A percentile compares a stretch with the other conserved stretches of the same genome.
Evolutionary conservation across 2,888 invertebrate genomes (phyloP).

Genomic region (Agrotis exclamationis): DNA sequence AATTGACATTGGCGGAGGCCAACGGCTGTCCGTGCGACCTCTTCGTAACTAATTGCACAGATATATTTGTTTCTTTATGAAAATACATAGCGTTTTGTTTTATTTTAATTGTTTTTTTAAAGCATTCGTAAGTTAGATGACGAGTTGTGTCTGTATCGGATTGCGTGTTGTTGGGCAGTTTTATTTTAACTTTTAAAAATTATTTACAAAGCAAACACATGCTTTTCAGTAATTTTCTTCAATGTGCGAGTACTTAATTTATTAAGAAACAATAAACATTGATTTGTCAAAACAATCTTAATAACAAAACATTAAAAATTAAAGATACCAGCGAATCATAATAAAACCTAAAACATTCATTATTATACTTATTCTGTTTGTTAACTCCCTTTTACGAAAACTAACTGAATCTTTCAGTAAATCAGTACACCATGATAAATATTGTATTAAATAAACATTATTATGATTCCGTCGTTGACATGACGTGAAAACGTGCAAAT

Average conservation of each 20-base stretch:
- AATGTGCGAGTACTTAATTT: not conserved
- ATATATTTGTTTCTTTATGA: constrained; percentile 64
- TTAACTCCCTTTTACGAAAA: not conserved
- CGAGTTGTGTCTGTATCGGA: not conserved
- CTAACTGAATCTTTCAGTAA: constrained; percentile 2
- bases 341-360: not conserved
- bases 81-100: constrained; percentile 48
- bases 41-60: constrained; percentile 68
- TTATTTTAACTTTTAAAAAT: not conserved
- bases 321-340: too few relatives aligned
- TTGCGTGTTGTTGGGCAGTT: not conserved
- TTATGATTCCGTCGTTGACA: constrained; percentile 29
- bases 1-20: constrained; percentile 82
- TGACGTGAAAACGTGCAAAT: constrained; percentile 55
- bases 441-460: constrained; percentile 23
- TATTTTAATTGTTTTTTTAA: constrained; percentile 50
- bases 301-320: too few relatives aligned
- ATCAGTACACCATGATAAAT: constrained; percentile 12
- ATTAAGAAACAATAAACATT: not conserved
- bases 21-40: constrained; percentile 79
- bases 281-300: too few relatives aligned
- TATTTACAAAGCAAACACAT: too few relatives aligned
- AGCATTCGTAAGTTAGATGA: constrained; percentile 1
- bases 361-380: not conserved
- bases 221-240: not conserved